These are phyloP conservation scores for Anoncus sp. DNA, from an alignment of 2,888 invertebrate genomes.

Conservation along the genomic window DNA sequence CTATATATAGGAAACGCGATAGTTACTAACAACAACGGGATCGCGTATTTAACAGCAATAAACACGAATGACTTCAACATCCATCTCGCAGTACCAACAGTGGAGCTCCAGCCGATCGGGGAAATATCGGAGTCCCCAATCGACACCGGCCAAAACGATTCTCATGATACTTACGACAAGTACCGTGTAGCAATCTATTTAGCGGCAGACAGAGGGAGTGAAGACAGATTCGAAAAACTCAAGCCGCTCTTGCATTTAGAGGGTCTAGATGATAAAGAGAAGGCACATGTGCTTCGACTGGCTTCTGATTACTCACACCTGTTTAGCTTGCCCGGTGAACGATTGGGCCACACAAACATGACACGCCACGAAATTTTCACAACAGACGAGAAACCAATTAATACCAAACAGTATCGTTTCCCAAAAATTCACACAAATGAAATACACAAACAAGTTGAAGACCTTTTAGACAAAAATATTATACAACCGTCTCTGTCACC, in stretches of 20 bases:
- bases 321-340: conserved; percentile 26
- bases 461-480: conserved; percentile 14
- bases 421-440: conserved; percentile 24
- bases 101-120: no score
- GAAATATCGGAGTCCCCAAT: no score
- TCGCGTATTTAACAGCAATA: conserved; percentile 20
- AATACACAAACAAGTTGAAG: conserved; percentile 20
- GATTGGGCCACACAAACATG: conserved; percentile 19
- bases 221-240: conserved; percentile 15
- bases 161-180: no score
- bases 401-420: conserved; percentile 42
- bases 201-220: no score
- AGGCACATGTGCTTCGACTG: conserved; percentile 18
- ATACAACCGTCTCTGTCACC: conserved; percentile 34
- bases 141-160: no score
- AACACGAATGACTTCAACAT: background rate
- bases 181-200: no score
- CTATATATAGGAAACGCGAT: conserved; percentile 34
- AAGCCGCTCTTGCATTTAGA: conserved; percentile 35
- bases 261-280: conserved; percentile 28
- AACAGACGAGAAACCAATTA: conserved; percentile 30
- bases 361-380: conserved; percentile 17
- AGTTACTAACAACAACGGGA: conserved; percentile 10
- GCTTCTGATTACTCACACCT: conserved; percentile 5
- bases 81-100: no score